Evolutionary conservation across 2,888 invertebrate genomes (phyloP), one percentile per base, ranked within the genome.

Genomic region (Tachystola acroxantha): DNA sequence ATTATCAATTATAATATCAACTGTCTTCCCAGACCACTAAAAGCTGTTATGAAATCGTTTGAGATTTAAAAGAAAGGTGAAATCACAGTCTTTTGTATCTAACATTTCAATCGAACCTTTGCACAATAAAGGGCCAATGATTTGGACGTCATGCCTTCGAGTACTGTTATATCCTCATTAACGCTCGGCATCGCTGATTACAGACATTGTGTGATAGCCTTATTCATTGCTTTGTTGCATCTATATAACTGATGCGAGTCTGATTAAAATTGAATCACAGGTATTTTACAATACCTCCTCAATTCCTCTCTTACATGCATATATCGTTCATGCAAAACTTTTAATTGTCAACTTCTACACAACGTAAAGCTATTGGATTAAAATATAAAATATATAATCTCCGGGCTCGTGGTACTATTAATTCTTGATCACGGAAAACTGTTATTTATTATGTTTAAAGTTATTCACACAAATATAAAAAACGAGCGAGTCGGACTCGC

Each of bases 71-170:
- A 39, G 34, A 37, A 28, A 33, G 33, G 33, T 37, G 32, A 37
- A 37, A 37, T 13, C 29, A 20, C 13, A 12, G 19, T 32, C 34
- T 34, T 39, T 36, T 35, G 31, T 34, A 39, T 35, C 34, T 34
- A 34, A 12, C 33, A 24, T 38, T 34, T 38, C 34, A 39, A 34
- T 34, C 31, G 35, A 22, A 26, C 40, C 29, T 39, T 47, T 43
- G 40, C 43, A 50, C 46, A 56, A 64, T 62, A 48, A 60, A 59
- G 57, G 57, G 58, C 55, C 58, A 57, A 64, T 67, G 59, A 60
- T 50, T 54, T 55, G 51, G 50, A 46, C 50, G 39, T 45, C 45
- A 53, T 53, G 51, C 44, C 37, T 45, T 37, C 37, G 28, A 49
- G 33, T 52, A 55, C 49, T 37, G 49, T 53, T 51, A 50, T 45